Conservation (phyloP, 2,888 invertebrate species). For the Mycalesis mineus region DNA sequence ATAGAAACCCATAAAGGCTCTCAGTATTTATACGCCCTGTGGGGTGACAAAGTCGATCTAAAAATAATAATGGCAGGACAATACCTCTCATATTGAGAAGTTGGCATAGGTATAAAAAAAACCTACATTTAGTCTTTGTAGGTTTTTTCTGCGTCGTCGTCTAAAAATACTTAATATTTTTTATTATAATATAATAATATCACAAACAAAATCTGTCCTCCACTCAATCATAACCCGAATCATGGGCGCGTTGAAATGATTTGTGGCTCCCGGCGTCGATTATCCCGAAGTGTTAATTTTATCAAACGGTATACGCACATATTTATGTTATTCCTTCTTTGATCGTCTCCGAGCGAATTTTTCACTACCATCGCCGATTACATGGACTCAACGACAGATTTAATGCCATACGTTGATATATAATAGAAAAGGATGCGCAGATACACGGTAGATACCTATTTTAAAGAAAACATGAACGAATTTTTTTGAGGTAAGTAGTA, state of each 20-base stretch:
- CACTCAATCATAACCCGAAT: constrained; percentile 15
- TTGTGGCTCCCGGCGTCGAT: constrained; percentile 8
- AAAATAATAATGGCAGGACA: too few species aligned
- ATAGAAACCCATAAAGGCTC: too few species aligned
- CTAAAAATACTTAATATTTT: not conserved
- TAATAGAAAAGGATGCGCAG: too few species aligned
- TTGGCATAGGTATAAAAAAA: too few species aligned
- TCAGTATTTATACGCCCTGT: too few species aligned
- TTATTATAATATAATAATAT: not conserved
- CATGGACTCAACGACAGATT: constrained; percentile 54
- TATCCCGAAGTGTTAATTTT: constrained; percentile 25
- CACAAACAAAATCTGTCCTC: not conserved
- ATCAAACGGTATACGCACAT: constrained; percentile 21
- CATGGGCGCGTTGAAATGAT: constrained; percentile 19
- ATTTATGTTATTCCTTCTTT: constrained; percentile 61
- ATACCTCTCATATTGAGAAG: too few species aligned
- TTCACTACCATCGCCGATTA: constrained; percentile 66
- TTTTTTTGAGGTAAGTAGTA: too few species aligned
- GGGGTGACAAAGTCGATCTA: too few species aligned
- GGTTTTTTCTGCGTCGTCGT: not conserved
- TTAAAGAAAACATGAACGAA: too few species aligned
- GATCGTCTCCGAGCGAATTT: constrained; percentile 60
- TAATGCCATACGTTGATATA: constrained; percentile 44
- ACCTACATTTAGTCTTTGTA: not conserved
- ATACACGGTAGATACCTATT: too few species aligned